Conservation (phyloP, 2,797 vertebrate genomes). For the Pagetopsis macropterus region DNA sequence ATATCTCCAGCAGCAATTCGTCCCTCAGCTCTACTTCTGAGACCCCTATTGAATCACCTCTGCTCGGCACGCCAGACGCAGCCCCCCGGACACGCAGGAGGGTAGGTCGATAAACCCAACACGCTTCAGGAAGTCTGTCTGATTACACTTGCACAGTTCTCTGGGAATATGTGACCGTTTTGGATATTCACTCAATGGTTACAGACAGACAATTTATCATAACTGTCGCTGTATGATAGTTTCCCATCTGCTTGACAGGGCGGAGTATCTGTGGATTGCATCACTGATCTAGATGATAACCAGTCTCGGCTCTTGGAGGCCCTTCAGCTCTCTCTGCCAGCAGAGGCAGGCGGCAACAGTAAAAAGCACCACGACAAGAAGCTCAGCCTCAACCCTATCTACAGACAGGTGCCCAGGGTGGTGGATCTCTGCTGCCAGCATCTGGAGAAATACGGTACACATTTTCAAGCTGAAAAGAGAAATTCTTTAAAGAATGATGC, state of each 20-base stretch:
- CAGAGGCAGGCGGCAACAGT: constrained; percentile 89
- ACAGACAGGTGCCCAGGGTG: constrained; percentile 94
- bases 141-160: constrained; percentile 19
- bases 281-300: constrained; percentile 97
- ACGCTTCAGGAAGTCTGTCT: constrained; percentile 15
- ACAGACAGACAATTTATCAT: constrained; percentile 10
- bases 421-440: constrained; percentile 97
- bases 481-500: not conserved
- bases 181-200: constrained; percentile 7
- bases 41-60: constrained; percentile 89
- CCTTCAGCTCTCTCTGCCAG: constrained; percentile 95
- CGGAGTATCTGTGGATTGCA: constrained; percentile 98
- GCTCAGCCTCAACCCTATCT: constrained; percentile 97
- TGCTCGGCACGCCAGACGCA: constrained; percentile 86
- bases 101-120: constrained; percentile 79
- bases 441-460: constrained; percentile 94
- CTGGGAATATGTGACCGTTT: constrained; percentile 35
- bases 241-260: constrained; percentile 85
- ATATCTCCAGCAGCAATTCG: constrained; percentile 98
- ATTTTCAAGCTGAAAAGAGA: constrained; percentile 12
- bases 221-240: constrained; percentile 37
- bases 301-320: constrained; percentile 96
- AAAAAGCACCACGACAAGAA: constrained; percentile 93
- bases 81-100: constrained; percentile 89
- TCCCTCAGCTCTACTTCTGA: constrained; percentile 97